phyloP scores from a whole-genome alignment of 2,797 vertebrate species.

The Thunnus albacares region DNA sequence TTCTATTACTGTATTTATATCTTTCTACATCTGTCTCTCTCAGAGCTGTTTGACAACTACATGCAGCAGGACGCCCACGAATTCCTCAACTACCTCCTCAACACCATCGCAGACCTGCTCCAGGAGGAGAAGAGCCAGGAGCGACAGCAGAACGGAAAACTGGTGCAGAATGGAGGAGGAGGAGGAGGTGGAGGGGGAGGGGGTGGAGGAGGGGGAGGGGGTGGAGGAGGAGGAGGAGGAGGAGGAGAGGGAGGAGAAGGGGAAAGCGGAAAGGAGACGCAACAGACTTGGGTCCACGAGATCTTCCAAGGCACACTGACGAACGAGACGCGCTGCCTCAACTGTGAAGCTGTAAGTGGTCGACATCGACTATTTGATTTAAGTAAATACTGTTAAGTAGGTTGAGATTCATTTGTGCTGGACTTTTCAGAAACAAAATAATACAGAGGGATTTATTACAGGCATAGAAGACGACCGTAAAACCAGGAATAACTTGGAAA shows the following conservation, averaged over 20 bases:
- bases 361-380: too few species aligned
- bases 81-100: slow-evolving; percentile 96
- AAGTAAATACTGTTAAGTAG: too few species aligned
- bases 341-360: slow-evolving; percentile 92
- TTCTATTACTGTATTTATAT: neutral
- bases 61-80: slow-evolving; percentile 96
- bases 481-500: too few species aligned
- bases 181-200: slow-evolving; percentile 71
- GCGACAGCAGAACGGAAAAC: slow-evolving; percentile 92
- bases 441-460: too few species aligned
- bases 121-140: slow-evolving; percentile 95
- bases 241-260: slow-evolving; percentile 73
- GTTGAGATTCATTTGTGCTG: too few species aligned
- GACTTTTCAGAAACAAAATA: too few species aligned
- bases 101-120: slow-evolving; percentile 94
- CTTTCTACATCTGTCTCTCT: neutral
- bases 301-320: slow-evolving; percentile 97
- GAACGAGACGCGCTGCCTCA: slow-evolving; percentile 95
- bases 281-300: slow-evolving; percentile 95
- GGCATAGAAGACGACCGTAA: too few species aligned
- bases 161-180: slow-evolving; percentile 90
- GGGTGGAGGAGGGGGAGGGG: slow-evolving; percentile 69
- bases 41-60: slow-evolving; percentile 95
- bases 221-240: slow-evolving; percentile 73
- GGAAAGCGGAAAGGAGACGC: slow-evolving; percentile 87